phyloP scores from a whole-genome alignment of 2,113 vertebrate genomes.

The Cathartes aura region DNA sequence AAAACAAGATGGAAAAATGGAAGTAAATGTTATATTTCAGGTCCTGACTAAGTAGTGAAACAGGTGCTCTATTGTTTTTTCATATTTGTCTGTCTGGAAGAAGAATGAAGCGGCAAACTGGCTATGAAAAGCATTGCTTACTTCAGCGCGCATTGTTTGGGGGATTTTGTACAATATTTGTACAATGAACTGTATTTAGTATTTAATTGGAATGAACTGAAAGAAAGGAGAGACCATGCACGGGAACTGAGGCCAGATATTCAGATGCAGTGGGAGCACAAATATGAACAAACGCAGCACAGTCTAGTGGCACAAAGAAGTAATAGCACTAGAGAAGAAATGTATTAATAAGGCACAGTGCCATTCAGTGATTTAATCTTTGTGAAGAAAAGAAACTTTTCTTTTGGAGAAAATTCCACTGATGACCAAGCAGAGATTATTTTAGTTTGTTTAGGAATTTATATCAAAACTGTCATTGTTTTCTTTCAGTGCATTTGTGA shows the following conservation, averaged over 20 bases:
- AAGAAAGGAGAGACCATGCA: not conserved
- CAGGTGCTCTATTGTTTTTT: not conserved
- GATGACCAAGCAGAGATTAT: not conserved
- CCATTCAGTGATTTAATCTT: not conserved
- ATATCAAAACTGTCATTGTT: not conserved
- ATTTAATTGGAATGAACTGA: constrained; percentile 7
- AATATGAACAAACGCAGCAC: constrained; percentile 69
- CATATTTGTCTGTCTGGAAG: not conserved
- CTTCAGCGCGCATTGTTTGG: not conserved
- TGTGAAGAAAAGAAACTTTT: not conserved
- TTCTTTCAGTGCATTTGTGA: not conserved
- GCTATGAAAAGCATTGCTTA: not conserved
- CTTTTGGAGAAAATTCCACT: not conserved
- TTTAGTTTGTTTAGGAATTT: not conserved
- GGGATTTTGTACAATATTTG: constrained; percentile 11
- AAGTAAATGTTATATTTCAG: not conserved
- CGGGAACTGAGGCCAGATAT: not conserved
- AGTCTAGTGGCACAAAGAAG: constrained; percentile 64
- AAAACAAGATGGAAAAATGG: not conserved
- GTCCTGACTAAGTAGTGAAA: not conserved
- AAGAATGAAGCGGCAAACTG: not conserved
- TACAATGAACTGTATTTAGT: not conserved
- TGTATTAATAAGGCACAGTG: not conserved
- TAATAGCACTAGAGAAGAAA: constrained; percentile 47
- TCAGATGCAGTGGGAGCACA: constrained; percentile 3